Base-by-base conservation (phyloP, 1,140 invertebrate genomes). In the Saccostrea echinata region DNA sequence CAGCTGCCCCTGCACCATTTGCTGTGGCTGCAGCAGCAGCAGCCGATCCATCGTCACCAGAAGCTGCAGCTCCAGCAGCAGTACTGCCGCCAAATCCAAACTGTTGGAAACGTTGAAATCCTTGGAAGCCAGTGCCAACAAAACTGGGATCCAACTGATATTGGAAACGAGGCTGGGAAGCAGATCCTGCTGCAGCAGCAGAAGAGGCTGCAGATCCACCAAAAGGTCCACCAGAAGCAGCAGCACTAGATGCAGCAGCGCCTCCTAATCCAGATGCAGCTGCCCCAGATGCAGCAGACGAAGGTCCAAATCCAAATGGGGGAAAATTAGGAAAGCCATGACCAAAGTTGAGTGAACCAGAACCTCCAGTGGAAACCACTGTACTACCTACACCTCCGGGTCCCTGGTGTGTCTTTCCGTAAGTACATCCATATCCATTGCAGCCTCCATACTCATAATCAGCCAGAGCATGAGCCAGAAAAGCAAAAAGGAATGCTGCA, bases 171-270 rank as follows among this genome's bases (percentile, higher is more conserved):
- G 8, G 8, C 6, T 64, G 21, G 57, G 1, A 0, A n/a, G n/a
- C n/a, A 6, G 24, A 64, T 8, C 57, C 57, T 9, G 18, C 21
- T 21, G 57, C 57, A 64, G 57, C 57, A 24, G 57, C 57, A 8
- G 82, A 84, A 53, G 82, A 21, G n/a, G 57, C 57, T 64, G 57
- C 57, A 64, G 57, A 18, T 24, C 57, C 57, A n/a, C 57, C 57
- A 64, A 64, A 64, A 21, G 57, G 57, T 21, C 57, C 57, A 64
- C 3, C 57, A 3, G 57, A 21, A n/a, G 57, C 57, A 64, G 57
- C 57, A 64, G 57, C 57, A 64, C 57, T 64, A n/a, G 57, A 64
- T 64, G 57, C 13, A 64, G 57, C 57, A 64, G 57, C 57, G 24
- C 57, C 18, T 21, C 57, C 57, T 21, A 24, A 18, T n/a, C 57